phyloP scores from a whole-genome alignment of 2,113 vertebrate species.

The Fulmarus glacialis region DNA sequence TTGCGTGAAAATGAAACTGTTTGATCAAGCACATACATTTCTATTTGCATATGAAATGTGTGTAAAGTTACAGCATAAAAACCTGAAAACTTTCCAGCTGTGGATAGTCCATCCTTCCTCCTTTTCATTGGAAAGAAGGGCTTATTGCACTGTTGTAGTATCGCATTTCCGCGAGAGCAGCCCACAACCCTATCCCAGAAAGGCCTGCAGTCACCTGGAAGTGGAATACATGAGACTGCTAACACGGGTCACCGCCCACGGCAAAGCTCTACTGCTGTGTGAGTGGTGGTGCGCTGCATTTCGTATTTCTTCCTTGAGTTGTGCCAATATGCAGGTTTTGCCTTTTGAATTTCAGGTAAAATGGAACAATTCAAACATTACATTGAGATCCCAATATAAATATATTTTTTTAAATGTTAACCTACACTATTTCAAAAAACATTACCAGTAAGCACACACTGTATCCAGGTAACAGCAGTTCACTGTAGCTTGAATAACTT shows the following conservation, averaged over 20 bases:
- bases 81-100: not conserved
- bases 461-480: not conserved
- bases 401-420: not conserved
- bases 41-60: not conserved
- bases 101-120: not conserved
- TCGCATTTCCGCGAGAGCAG: not conserved
- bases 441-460: not conserved
- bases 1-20: not conserved
- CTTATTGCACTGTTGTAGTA: not conserved
- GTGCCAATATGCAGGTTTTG: not conserved
- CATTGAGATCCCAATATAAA: not conserved
- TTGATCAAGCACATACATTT: not conserved
- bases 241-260: fast-evolving
- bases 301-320: not conserved
- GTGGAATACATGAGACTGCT: too few relatives aligned
- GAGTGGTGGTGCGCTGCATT: not conserved
- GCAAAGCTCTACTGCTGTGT: not conserved
- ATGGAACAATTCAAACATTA: not conserved
- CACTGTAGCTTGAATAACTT: not conserved
- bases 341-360: not conserved
- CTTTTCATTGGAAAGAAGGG: not conserved
- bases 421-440: not conserved
- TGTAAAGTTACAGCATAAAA: not conserved
- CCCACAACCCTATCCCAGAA: not conserved
- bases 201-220: not conserved